Base-by-base conservation (phyloP, 2,888 invertebrate species). In the Ditula angustiorana region DNA sequence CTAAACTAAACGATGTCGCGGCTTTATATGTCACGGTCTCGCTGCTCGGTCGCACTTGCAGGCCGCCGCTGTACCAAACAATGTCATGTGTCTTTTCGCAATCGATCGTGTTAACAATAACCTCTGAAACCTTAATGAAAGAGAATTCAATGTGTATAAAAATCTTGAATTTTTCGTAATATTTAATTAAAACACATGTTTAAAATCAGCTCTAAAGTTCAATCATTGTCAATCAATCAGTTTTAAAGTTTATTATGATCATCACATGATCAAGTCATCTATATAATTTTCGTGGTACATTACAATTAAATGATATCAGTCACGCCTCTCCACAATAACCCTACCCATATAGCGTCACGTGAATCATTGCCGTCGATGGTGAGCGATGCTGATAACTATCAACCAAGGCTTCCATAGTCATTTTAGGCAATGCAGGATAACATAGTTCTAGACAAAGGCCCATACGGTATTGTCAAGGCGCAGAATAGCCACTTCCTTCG, bases 401-500 rank as follows among this genome's bases (percentile, higher is more conserved):
- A 41, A 41, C 41, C 41, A 41, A 64, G 67, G 59, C 66, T 64
- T 53, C 66, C 67, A 67, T 68, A 69, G 69, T 68, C 71, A 77
- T 82, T 86, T 81, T 81, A 88, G 87, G 87, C 82, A 83, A 81
- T 73, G 80, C 85, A 88, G 90, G 88, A 88, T 85, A 86, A 64
- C 84, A 79, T 83, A 83, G 78, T 78, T 81, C 76, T 75, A 82
- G 89, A 90, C 92, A 92, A 91, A 91, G 89, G 85, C 88, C 83
- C 83, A 88, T 86, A 86, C 88, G 81, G 90, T 92, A 92, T 92
- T 92, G 92, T 92, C 92, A 91, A 91, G 91, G 91, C 91, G 81
- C 85, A 88, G 88, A 92, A 90, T 92, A 87, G 88, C 85, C 91
- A 91, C 90, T 91, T 91, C 92, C 92, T 90, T 87, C 92, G 92